Base-by-base conservation (phyloP, 2,797 vertebrate genomes). In the Phaenicophaeus curvirostris region DNA sequence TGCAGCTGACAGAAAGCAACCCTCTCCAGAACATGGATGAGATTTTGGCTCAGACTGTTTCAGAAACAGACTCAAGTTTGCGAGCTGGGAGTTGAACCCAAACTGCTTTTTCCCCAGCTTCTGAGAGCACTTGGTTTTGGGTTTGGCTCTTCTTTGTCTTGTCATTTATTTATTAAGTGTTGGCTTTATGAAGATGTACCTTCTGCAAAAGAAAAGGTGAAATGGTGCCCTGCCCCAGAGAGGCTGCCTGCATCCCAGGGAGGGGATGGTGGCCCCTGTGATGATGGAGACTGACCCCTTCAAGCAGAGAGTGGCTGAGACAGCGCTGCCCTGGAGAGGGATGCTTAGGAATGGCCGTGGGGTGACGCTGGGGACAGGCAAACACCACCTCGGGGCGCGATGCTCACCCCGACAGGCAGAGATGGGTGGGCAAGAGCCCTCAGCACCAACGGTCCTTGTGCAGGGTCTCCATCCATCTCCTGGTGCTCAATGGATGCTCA, bases 371-470 rank as follows among this genome's bases (percentile, higher is more conserved):
- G 65, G 48, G 68, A 42, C 57, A 37, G 35, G 44, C 41, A 31
- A 46, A 76, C 12, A 5, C 33, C 13, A 15, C 15, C 18, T 1
- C 13, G 2, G 0, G 59, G 59, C 67, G 24, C 2, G 8, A 41
- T 1, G 2, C n/a, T 3, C 54, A 16, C 16, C 33, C 33, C 15
- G 5, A 14, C 13, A 9, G 68, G n/a, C 19, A 27, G 61, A 61
- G n/a, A 5, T 1, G 25, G 46, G 46, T 17, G 53, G 39, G 28
- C 30, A 50, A 25, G 46, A 67, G 19, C 78, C 37, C 3, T 25
- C 42, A 16, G 48, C 67, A 42, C 31, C 66, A 13, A 20, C 0
- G 3, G 50, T 28, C 63, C 68, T 39, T 0, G 0, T 5, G 33
- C 2, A 3, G 62, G n/a, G 41, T 35, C 51, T 51, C 55, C 15